phyloP scores from a whole-genome alignment of 1,140 invertebrate genomes.

The Plutomurus gul region DNA sequence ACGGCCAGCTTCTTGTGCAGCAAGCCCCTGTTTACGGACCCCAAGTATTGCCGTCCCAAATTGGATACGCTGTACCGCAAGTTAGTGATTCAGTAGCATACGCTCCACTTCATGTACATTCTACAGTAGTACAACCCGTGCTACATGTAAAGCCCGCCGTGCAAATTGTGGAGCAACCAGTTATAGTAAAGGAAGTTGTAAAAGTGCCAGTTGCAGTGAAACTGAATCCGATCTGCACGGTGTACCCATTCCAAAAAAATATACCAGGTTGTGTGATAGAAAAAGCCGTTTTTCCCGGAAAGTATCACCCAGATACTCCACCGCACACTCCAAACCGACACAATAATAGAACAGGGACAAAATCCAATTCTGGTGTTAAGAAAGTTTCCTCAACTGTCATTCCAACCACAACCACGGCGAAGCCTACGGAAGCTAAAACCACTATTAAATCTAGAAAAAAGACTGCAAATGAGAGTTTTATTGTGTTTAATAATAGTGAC shows the following conservation, averaged over 20 bases:
- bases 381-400: not conserved
- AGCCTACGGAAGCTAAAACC: not conserved
- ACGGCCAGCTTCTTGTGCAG: too few relatives aligned
- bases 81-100: not conserved
- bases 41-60: too few relatives aligned
- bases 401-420: not conserved
- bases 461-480: not conserved
- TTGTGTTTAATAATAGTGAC: not conserved
- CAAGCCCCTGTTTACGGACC: too few relatives aligned
- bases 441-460: not conserved
- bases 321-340: not conserved
- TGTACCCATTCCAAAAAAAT: conserved; percentile 7
- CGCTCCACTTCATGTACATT: too few relatives aligned
- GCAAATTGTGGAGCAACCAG: not conserved
- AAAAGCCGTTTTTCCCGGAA: not conserved
- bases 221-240: not conserved
- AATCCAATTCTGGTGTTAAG: not conserved
- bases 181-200: not conserved
- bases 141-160: not conserved
- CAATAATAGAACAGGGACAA: not conserved
- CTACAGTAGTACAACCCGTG: too few relatives aligned
- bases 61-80: not conserved
- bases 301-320: not conserved
- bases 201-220: not conserved
- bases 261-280: conserved; percentile 3